A percentile compares a stretch with the other conserved stretches of the same genome.
These are phyloP conservation scores for Pampusana beccarii DNA, from an alignment of 2,113 vertebrate species.

Conservation along the genomic window DNA sequence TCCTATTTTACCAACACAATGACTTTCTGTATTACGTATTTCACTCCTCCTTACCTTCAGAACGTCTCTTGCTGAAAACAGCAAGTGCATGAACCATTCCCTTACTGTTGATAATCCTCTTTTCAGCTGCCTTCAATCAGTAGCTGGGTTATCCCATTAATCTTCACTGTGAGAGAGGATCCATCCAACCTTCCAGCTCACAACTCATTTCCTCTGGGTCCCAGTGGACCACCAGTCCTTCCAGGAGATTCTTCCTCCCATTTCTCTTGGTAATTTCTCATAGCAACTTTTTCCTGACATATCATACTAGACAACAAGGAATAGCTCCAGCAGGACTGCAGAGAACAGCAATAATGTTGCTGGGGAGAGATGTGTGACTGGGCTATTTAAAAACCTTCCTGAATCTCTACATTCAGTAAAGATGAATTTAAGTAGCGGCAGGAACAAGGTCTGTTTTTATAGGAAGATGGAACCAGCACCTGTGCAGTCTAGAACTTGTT, in stretches of 20 bases:
- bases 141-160: not conserved
- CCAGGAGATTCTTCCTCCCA: conserved; percentile 35
- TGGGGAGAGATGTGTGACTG: not conserved
- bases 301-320: not conserved
- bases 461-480: not conserved
- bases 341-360: not conserved
- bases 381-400: not conserved
- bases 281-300: not conserved
- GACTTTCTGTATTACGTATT: not conserved
- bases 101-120: not conserved
- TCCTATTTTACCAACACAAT: not conserved
- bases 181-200: not conserved
- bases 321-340: not conserved
- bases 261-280: not conserved
- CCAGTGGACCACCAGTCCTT: not conserved
- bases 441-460: not conserved
- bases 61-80: not conserved
- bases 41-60: not conserved
- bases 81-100: not conserved
- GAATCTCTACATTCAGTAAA: not conserved
- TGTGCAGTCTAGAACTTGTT: not conserved
- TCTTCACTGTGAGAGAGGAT: not conserved
- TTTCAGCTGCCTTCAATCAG: not conserved
- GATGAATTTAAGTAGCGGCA: not conserved
- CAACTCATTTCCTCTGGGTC: conserved; percentile 3